Evolutionary conservation across 1,140 invertebrate genomes (phyloP).

Genomic region (Apis cerana): DNA sequence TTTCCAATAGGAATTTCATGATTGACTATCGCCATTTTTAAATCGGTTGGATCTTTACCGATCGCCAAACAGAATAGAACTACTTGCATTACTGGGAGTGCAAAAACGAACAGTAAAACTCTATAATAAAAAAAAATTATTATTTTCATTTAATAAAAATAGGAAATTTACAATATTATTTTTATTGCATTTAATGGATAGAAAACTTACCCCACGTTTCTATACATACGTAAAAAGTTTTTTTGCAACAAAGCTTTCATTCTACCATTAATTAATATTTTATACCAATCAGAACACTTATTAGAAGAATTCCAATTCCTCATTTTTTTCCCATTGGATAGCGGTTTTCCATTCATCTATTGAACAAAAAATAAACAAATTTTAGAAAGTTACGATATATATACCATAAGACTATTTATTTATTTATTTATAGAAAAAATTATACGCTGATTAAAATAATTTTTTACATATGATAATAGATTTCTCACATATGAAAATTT

Average conservation of each 20-base stretch:
- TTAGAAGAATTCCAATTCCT: conserved; percentile 81
- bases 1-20: conserved; percentile 86
- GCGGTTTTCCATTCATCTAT: conserved; percentile 83
- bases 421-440: too few species aligned
- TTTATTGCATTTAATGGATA: background rate
- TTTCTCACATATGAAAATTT: conserved; percentile 20
- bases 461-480: too few species aligned
- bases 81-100: conserved; percentile 95
- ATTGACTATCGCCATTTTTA: conserved; percentile 93
- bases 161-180: too few species aligned
- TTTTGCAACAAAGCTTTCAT: conserved; percentile 93
- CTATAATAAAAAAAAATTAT: conserved; percentile 76
- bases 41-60: conserved; percentile 92
- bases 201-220: conserved; percentile 89
- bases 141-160: too few species aligned
- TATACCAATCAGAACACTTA: conserved; percentile 83
- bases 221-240: conserved; percentile 95
- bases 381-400: too few species aligned
- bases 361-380: background rate
- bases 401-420: too few species aligned
- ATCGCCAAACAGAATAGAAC: conserved; percentile 97
- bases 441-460: too few species aligned
- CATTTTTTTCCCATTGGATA: conserved; percentile 70
- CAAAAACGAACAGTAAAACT: conserved; percentile 95
- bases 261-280: conserved; percentile 85